Percentiles rank a stretch among this genome's conserved stretches.
phyloP scores from a whole-genome alignment of 2,888 invertebrate species.

The Drosophila putrida region DNA sequence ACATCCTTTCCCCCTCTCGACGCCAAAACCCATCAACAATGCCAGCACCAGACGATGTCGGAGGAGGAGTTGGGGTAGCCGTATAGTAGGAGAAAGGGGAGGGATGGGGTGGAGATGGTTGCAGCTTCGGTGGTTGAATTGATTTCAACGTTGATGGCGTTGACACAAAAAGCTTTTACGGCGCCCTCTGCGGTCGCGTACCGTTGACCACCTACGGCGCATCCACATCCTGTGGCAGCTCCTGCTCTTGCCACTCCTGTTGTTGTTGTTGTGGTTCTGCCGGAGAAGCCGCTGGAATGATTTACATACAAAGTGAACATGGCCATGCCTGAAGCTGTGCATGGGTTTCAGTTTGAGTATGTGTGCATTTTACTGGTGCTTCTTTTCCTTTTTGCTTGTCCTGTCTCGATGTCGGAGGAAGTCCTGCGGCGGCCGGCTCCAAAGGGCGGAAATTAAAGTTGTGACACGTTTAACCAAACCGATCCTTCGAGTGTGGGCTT shows the following conservation, averaged over 20 bases:
- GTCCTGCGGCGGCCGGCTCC: conserved; percentile 60
- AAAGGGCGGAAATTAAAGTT: conserved; percentile 74
- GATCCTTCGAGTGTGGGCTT: conserved; percentile 45
- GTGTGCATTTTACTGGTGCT: conserved; percentile 46
- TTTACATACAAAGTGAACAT: conserved; percentile 80
- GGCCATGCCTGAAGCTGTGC: conserved; percentile 53
- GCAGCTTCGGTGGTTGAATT: conserved; percentile 70
- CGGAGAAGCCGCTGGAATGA: conserved; percentile 65
- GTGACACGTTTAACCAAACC: conserved; percentile 73
- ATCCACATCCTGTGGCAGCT: conserved; percentile 65
- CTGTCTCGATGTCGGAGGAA: conserved; percentile 43
- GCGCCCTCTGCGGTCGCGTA: conserved; percentile 80
- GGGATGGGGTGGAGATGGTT: conserved; percentile 14
- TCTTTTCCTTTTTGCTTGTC: conserved; percentile 39
- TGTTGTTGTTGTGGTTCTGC: conserved; percentile 55
- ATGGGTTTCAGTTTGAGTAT: conserved; percentile 26
- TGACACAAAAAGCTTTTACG: conserved; percentile 84
- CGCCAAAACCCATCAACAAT: conserved; percentile 52
- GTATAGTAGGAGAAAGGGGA: neutral
- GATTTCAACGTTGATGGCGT: conserved; percentile 81
- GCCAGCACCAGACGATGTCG: conserved; percentile 62
- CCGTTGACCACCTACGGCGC: conserved; percentile 78
- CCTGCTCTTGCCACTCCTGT: conserved; percentile 42
- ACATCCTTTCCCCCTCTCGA: conserved; percentile 1
- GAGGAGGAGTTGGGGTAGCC: conserved; percentile 11